Conservation (phyloP, 2,113 vertebrate genomes). For the Protobothrops flavoviridis region DNA sequence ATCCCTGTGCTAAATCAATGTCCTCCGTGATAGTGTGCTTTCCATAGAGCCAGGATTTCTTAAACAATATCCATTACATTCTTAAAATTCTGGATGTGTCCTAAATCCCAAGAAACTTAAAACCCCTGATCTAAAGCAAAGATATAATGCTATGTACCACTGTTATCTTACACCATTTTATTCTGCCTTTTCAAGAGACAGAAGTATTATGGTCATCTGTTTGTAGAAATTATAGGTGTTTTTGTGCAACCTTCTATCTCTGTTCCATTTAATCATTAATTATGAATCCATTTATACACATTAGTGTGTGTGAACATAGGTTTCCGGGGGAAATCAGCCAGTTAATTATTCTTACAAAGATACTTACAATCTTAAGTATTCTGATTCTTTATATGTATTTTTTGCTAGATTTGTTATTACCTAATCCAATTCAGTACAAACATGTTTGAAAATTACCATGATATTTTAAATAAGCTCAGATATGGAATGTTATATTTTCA, state of each 20-base stretch:
- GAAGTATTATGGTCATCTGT: background rate
- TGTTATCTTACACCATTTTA: background rate
- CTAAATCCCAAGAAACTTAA: too few relatives aligned
- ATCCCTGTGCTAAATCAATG: too few relatives aligned
- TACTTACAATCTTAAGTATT: background rate
- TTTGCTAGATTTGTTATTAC: background rate
- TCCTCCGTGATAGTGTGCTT: too few relatives aligned
- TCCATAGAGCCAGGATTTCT: too few relatives aligned
- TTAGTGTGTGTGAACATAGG: background rate
- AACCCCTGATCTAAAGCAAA: background rate
- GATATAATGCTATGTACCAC: background rate
- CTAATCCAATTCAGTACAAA: background rate
- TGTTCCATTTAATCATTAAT: background rate
- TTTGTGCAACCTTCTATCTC: background rate
- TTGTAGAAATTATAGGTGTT: background rate
- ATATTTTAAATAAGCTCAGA: slow-evolving; percentile 35
- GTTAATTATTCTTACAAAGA: slow-evolving; percentile 1
- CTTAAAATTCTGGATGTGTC: too few relatives aligned
- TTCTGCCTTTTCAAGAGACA: background rate
- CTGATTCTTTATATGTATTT: background rate
- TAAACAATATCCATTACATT: too few relatives aligned
- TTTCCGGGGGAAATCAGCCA: background rate
- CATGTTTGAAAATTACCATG: background rate
- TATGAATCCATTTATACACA: background rate
- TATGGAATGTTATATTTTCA: slow-evolving; percentile 54